phyloP scores from a whole-genome alignment of 1,140 invertebrate genomes.

The Aphelinus atriplicis region DNA sequence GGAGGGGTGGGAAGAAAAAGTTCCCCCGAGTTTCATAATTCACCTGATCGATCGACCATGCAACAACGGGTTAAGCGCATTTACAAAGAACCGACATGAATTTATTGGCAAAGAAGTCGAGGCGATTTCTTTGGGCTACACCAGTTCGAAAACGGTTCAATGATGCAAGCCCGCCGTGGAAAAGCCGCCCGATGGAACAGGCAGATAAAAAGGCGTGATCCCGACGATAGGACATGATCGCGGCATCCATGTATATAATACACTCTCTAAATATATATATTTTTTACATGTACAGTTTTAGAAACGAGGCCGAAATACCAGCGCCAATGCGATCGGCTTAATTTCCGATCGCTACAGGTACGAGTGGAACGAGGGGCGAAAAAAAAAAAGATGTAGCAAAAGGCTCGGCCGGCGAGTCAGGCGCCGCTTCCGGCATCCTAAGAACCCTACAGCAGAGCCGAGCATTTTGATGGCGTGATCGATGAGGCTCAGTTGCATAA shows the following conservation, averaged over 20 bases:
- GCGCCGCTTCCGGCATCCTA: background rate
- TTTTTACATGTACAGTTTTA: no score
- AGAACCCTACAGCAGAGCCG: background rate
- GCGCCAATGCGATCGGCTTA: background rate
- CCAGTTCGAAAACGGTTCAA: background rate
- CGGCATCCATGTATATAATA: background rate
- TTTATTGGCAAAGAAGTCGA: slow-evolving; percentile 22
- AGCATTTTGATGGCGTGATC: slow-evolving; percentile 40
- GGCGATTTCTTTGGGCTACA: background rate
- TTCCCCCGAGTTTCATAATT: no score
- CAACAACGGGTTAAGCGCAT: background rate
- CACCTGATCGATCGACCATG: no score
- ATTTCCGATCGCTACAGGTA: slow-evolving; percentile 5
- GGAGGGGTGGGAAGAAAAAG: no score
- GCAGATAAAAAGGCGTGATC: slow-evolving; percentile 24
- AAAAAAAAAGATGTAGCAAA: slow-evolving; percentile 4
- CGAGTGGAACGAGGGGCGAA: background rate
- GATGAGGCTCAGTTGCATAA: slow-evolving; percentile 26
- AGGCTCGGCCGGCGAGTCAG: background rate
- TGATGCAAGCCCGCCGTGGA: slow-evolving; percentile 6
- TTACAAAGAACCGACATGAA: background rate
- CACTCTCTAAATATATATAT: no score
- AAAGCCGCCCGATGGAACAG: slow-evolving; percentile 19
- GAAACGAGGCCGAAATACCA: no score
- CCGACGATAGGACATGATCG: slow-evolving; percentile 2